Evolutionary conservation across 2,888 invertebrate genomes (phyloP), one percentile per base, ranked within the genome.

Genomic region (Enchytraeus crypticus): DNA sequence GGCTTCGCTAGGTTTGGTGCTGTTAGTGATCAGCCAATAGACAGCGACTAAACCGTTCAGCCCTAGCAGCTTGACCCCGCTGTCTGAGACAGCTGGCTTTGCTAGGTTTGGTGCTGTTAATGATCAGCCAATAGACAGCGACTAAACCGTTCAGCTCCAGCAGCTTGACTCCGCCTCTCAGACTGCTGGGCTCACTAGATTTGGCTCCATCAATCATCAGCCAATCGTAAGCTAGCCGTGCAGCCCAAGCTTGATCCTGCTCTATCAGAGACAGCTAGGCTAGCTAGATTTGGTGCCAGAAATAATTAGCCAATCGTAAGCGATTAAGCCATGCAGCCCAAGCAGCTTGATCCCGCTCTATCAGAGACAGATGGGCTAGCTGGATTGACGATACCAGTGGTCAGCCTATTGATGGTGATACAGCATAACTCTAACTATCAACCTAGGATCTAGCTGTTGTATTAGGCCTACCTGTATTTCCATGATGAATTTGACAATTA

Each of bases 91-190:
- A 3, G 18, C 51, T 1, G 60, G 60, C 5, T 63, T 63, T 49
- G 59, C 60, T 5, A 57, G 38, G 8, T 18, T 38, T 11, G 38
- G 38, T 18, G 11, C 8, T 18, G 18, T 18, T 38, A 8, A 8
- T 18, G 38, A 38, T 18, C 38, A 38, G 38, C 8, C 38, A 8
- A 38, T 18, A 38, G 38, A 38, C 11, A 18, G 18, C 18, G 38
- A 38, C 11, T 38, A 18, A 38, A 30, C 62, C 62, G n/a, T 47
- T 62, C 32, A 55, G 60, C 3, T 55, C 62, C 14, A 55, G 60
- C 51, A 59, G 54, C 54, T 38, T 59, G 53, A 63, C 63, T 5
- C 63, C 63, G 14, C 53, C 60, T 60, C 63, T 3, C 60, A 63
- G 45, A 57, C 56, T 4, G 18, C 51, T 1, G 60, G 60, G 14